Evolutionary conservation across 2,797 vertebrate genomes (phyloP).

Genomic region (Champsocephalus esox): DNA sequence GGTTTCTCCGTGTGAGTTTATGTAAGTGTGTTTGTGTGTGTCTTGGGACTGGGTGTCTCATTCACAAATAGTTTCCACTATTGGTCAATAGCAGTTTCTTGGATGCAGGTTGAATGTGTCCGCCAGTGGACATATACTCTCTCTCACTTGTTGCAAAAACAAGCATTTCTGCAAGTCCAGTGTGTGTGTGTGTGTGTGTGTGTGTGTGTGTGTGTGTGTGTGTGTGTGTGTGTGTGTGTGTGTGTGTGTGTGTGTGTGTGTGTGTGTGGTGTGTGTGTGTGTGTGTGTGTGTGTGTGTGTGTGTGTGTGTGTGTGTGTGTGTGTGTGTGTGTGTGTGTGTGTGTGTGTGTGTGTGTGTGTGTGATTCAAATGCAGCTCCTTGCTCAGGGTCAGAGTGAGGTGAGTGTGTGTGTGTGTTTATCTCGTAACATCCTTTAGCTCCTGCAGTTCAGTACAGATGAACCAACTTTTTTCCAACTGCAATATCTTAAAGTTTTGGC

Average conservation of each 20-base stretch:
- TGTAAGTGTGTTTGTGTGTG: conserved; percentile 3
- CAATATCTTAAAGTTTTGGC: neutral
- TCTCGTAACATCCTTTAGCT: conserved; percentile 25
- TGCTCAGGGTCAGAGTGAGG: conserved; percentile 24
- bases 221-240: neutral
- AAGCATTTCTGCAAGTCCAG: neutral
- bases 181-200: neutral
- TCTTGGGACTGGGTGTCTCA: conserved; percentile 55
- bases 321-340: neutral
- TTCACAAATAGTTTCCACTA: conserved; percentile 79
- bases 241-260: conserved; percentile 20
- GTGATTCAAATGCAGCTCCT: neutral
- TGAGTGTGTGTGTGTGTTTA: conserved; percentile 15
- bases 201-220: no score
- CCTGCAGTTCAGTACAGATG: neutral
- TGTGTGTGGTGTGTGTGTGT: neutral
- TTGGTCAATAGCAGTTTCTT: conserved; percentile 80
- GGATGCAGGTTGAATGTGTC: conserved; percentile 59
- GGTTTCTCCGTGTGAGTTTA: neutral
- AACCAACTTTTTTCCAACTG: neutral
- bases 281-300: no score
- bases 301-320: neutral
- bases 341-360: conserved; percentile 1
- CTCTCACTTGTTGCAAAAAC: neutral
- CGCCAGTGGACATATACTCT: conserved; percentile 20